A percentile compares a stretch with the other conserved stretches of the same genome.
Evolutionary conservation across 1,140 invertebrate genomes (phyloP).

Genomic region (Nephotettix cincticeps): DNA sequence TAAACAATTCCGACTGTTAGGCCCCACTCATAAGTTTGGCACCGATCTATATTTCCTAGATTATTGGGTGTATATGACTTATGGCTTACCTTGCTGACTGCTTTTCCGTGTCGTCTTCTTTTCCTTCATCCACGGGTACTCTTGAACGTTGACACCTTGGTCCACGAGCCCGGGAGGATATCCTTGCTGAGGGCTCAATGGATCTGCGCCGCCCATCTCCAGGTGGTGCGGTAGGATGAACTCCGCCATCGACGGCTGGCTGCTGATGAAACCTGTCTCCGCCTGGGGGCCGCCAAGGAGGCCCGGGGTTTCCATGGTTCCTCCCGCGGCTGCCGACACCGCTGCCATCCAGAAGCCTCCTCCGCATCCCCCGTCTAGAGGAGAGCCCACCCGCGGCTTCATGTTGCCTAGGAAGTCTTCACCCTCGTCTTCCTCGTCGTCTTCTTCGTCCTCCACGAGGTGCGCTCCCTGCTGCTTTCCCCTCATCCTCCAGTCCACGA

Average conservation of each 20-base stretch:
- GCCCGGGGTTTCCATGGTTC: constrained; percentile 46
- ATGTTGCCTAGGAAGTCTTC: constrained; percentile 28
- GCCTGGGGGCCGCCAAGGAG: constrained; percentile 48
- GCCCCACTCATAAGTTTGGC: too few species aligned
- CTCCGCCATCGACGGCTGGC: constrained; percentile 90
- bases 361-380: constrained; percentile 36
- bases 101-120: constrained; percentile 92
- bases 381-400: not conserved
- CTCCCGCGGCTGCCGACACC: constrained; percentile 53
- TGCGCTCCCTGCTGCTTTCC: constrained; percentile 32
- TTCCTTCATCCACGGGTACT: constrained; percentile 97
- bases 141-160: constrained; percentile 77
- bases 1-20: too few species aligned
- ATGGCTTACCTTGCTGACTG: constrained; percentile 83
- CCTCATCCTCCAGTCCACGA: constrained; percentile 22
- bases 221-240: constrained; percentile 77
- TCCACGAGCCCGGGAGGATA: constrained; percentile 38
- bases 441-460: constrained; percentile 31
- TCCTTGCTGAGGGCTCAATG: constrained; percentile 50
- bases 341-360: constrained; percentile 57
- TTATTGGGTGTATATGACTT: too few species aligned
- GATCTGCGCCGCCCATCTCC: constrained; percentile 58
- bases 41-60: too few species aligned
- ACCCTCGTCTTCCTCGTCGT: constrained; percentile 36
- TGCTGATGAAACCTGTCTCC: constrained; percentile 89